Evolutionary conservation across 1,140 invertebrate genomes (phyloP).

Genomic region (Drosophila equinoxialis): DNA sequence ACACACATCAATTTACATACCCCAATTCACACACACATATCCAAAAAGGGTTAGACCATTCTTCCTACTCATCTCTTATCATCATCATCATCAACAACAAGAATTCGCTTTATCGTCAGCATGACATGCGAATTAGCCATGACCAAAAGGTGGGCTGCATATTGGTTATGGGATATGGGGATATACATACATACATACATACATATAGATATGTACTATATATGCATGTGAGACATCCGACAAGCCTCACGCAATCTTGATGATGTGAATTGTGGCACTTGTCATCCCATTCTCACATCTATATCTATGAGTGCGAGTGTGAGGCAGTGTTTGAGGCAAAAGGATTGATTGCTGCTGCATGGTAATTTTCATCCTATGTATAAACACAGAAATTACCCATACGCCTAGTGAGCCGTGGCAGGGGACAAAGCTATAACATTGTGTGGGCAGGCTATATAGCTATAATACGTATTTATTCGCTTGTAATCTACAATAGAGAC

Average conservation of each 20-base stretch:
- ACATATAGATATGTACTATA: slow-evolving; percentile 24
- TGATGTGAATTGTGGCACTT: slow-evolving; percentile 75
- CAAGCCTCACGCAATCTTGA: slow-evolving; percentile 47
- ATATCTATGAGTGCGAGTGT: slow-evolving; percentile 16
- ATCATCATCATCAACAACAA: slow-evolving; percentile 33
- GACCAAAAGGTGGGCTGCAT: slow-evolving; percentile 69
- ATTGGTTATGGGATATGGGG: slow-evolving; percentile 26
- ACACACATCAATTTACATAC: slow-evolving; percentile 12
- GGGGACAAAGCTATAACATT: slow-evolving; percentile 23
- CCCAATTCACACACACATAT: background rate
- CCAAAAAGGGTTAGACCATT: slow-evolving; percentile 45
- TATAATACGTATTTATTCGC: slow-evolving; percentile 31
- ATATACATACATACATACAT: slow-evolving; percentile 25
- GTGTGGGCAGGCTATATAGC: background rate
- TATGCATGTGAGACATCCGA: slow-evolving; percentile 25
- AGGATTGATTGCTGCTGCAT: slow-evolving; percentile 64
- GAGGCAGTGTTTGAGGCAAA: slow-evolving; percentile 17
- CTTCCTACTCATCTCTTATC: slow-evolving; percentile 20
- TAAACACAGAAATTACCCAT: slow-evolving; percentile 47
- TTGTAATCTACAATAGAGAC: slow-evolving; percentile 33
- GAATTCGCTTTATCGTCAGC: slow-evolving; percentile 52
- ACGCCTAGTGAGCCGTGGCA: slow-evolving; percentile 56
- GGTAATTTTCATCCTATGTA: slow-evolving; percentile 47
- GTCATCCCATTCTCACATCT: slow-evolving; percentile 28
- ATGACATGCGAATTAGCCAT: slow-evolving; percentile 66